Percentiles rank a stretch among this genome's conserved stretches.
Conservation (phyloP, 2,797 vertebrate genomes). For the Myotis vivesi region DNA sequence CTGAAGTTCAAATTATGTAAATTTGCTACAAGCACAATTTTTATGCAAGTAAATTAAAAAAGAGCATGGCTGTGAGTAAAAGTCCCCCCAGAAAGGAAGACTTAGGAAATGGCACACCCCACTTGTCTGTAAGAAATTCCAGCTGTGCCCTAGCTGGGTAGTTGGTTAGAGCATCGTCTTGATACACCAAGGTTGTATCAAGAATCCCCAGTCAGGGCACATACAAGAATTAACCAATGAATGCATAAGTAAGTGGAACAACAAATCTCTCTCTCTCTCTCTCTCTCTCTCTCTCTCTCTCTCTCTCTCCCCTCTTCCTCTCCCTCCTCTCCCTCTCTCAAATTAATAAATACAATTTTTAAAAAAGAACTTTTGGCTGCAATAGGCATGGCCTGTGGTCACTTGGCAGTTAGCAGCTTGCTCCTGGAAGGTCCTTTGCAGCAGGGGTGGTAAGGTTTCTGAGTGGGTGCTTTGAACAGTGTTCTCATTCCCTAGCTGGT, state of each 20-base stretch:
- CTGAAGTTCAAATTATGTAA: constrained; percentile 9
- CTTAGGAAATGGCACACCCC: background rate
- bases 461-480: background rate
- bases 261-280: background rate
- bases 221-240: background rate
- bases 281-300: background rate
- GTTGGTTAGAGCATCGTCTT: background rate
- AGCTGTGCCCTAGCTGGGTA: background rate
- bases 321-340: background rate
- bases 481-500: background rate
- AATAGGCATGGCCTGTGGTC: background rate
- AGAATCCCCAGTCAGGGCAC: background rate
- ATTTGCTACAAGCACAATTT: constrained; percentile 14
- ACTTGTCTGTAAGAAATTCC: background rate
- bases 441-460: background rate
- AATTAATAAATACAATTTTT: background rate
- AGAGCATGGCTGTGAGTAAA: background rate
- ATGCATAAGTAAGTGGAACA: background rate
- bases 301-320: accelerated
- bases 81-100: background rate
- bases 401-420: background rate
- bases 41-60: constrained; percentile 2
- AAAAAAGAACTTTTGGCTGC: background rate
- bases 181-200: background rate
- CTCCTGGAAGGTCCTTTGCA: background rate